Conservation (phyloP, 1,140 invertebrate species). For the Atta colombica region DNA sequence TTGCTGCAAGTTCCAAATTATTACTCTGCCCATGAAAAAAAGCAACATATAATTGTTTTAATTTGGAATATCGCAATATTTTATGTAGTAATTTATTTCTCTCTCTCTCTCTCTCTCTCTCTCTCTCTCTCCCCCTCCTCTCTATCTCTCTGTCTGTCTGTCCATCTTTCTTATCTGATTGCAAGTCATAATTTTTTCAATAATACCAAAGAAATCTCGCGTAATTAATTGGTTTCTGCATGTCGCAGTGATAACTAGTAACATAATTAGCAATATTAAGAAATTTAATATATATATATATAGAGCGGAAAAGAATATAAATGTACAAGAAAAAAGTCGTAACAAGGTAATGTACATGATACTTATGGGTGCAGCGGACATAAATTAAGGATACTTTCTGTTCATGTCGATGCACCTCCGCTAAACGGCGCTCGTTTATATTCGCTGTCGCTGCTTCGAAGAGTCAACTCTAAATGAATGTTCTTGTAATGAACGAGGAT, state of each 20-base stretch:
- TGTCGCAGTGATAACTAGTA: background rate
- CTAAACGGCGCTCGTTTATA: constrained; percentile 75
- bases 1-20: constrained; percentile 14
- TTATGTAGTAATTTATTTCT: background rate
- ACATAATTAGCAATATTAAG: background rate
- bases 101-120: too few relatives aligned
- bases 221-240: background rate
- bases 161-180: background rate
- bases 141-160: too few relatives aligned
- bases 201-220: background rate
- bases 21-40: background rate
- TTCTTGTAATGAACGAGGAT: constrained; percentile 72
- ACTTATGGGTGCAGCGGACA: constrained; percentile 22
- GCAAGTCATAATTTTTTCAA: constrained; percentile 7
- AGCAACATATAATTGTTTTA: constrained; percentile 29
- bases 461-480: constrained; percentile 66
- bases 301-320: constrained; percentile 1
- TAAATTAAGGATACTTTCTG: constrained; percentile 59
- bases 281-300: constrained; percentile 10
- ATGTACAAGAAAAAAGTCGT: background rate
- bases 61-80: background rate
- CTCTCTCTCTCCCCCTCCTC: too few relatives aligned
- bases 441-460: constrained; percentile 53
- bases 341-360: constrained; percentile 38
- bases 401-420: constrained; percentile 70